Conservation (phyloP, 2,888 invertebrate genomes). For the Odontocolon sp. region DNA sequence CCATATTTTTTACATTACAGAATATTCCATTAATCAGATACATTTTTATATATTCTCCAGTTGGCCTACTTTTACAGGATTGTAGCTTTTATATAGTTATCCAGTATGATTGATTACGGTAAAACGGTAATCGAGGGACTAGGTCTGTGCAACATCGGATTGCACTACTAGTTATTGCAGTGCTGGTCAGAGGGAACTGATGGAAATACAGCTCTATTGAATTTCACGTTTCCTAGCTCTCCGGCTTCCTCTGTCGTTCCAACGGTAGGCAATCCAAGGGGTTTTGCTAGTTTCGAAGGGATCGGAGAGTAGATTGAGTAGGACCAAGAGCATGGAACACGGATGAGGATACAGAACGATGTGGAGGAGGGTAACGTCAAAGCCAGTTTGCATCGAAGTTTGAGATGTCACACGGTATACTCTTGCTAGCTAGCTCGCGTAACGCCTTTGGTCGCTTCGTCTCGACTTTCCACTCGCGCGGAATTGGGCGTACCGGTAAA, state of each 20-base stretch:
- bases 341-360: not conserved
- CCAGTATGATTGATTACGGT: no score
- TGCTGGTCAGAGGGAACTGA: not conserved
- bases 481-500: conserved; percentile 45
- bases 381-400: conserved; percentile 45
- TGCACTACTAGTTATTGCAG: not conserved
- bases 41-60: no score
- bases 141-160: no score
- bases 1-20: no score
- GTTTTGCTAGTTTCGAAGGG: not conserved
- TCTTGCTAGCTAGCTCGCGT: conserved; percentile 31
- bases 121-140: no score
- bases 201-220: not conserved
- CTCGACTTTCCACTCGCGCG: not conserved
- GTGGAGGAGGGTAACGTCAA: conserved; percentile 19
- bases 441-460: conserved; percentile 13
- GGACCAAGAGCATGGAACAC: not conserved
- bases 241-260: not conserved
- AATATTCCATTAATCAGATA: no score
- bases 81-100: no score
- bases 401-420: conserved; percentile 30
- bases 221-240: not conserved
- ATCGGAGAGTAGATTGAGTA: not conserved
- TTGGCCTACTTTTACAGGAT: no score
- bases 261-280: not conserved